Base-by-base conservation (phyloP, 2,113 vertebrate genomes). In the Loxodonta africana region DNA sequence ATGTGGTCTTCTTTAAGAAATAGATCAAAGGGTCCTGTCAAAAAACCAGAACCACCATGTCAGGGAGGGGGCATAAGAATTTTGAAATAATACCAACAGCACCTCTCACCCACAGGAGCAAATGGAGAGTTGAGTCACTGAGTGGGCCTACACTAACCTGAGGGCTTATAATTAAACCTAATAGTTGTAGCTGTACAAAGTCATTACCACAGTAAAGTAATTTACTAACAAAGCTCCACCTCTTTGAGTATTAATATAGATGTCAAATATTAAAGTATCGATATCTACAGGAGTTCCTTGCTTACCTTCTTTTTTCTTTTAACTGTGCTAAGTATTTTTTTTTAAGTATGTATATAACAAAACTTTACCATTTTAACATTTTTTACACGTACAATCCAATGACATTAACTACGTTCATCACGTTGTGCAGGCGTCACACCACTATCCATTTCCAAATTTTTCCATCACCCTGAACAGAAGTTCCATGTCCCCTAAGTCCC, bases 41-140 rank as follows among this genome's bases (percentile, higher is more conserved):
- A 81, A 87, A 84, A 81, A 73, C 41, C 2, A 57, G 30, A 14
- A 18, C 28, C 28, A 10, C 69, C 57, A 46, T 37, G 67, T 53
- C 18, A 37, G 20, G 44, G 1, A 5, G 3, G 8, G 37, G 28
- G 1, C 0, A 0, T 57, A 4, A 2, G 0, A 85, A 90, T 33
- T 2, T 67, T 0, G 2, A 60, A 74, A 11, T 0, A 33, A 63
- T 4, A 14, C 25, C 41, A 28, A 62, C 2, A 37, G 48, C 0
- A 10, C 14, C 80, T 46, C n/a, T 80, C 20, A 4, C 41, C 51
- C 73, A 6, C 0, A 5, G 48, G 33, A 28, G 33, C 9, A 6
- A 30, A 37, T 0, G 48, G 44, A 46, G 0, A 0, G 11, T 60
- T 62, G 48, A 20, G 28, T 12, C 67, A 6, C 12, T 0, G 3